Evolutionary conservation across 1,140 invertebrate species (phyloP).

Genomic region (Mizuhopecten yessoensis): DNA sequence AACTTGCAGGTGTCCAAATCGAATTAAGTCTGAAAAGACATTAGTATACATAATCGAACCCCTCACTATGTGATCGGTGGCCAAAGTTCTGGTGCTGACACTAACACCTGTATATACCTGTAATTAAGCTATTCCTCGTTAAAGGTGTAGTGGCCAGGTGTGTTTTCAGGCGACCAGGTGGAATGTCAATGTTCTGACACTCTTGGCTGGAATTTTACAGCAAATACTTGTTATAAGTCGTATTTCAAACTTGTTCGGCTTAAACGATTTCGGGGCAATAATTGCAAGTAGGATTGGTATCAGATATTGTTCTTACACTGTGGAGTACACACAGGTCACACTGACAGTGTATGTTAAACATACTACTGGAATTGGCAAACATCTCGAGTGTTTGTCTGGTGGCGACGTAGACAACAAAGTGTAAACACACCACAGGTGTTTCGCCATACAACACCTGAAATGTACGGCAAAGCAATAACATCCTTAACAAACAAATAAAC

Average conservation of each 20-base stretch:
- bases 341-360: background rate
- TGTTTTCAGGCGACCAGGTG: constrained; percentile 6
- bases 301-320: background rate
- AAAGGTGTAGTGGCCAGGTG: constrained; percentile 30
- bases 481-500: background rate
- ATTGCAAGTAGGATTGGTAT: background rate
- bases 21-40: constrained; percentile 38
- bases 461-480: background rate
- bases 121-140: constrained; percentile 30
- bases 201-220: constrained; percentile 27
- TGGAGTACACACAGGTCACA: background rate
- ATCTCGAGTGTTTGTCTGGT: constrained; percentile 31
- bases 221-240: constrained; percentile 14
- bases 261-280: background rate
- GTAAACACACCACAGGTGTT: background rate
- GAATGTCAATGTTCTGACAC: background rate
- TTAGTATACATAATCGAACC: constrained; percentile 18
- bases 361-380: background rate
- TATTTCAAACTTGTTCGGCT: background rate
- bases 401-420: background rate
- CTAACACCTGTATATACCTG: constrained; percentile 33
- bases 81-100: background rate
- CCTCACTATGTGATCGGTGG: background rate
- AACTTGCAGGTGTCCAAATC: background rate
- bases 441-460: background rate